phyloP scores from a whole-genome alignment of 2,113 vertebrate genomes.

The Picathartes gymnocephalus region DNA sequence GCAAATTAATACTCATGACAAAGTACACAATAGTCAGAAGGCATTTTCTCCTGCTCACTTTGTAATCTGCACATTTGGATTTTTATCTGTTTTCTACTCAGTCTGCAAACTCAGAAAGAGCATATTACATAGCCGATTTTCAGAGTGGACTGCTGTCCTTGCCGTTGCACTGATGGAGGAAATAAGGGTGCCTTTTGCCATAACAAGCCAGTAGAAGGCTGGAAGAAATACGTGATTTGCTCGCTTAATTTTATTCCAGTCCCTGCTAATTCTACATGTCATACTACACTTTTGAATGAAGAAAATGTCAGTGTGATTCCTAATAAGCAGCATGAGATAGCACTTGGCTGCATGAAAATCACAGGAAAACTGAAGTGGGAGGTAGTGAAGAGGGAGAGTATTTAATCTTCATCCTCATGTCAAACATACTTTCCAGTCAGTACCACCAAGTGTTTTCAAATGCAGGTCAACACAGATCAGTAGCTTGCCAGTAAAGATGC shows the following conservation, averaged over 20 bases:
- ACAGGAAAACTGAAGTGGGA: background rate
- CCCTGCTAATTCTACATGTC: background rate
- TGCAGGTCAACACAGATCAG: background rate
- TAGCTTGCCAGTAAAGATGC: background rate
- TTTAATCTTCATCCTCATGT: background rate
- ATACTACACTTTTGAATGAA: background rate
- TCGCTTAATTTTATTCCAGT: background rate
- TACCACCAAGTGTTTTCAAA: background rate
- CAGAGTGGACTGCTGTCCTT: background rate
- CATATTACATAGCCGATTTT: background rate
- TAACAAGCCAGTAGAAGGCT: rapidly evolving
- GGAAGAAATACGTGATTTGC: background rate
- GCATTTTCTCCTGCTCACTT: background rate
- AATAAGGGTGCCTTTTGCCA: background rate
- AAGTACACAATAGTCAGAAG: background rate
- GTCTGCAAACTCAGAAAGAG: background rate
- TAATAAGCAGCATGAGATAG: background rate
- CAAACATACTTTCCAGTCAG: background rate
- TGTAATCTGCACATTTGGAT: background rate
- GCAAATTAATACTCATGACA: background rate
- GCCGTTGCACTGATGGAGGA: rapidly evolving
- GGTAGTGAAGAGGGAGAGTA: background rate
- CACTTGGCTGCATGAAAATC: background rate
- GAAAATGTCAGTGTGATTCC: background rate
- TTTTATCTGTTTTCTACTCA: background rate